Evolutionary conservation across 1,140 invertebrate genomes (phyloP).

Genomic region (Oryzaephilus surinamensis): DNA sequence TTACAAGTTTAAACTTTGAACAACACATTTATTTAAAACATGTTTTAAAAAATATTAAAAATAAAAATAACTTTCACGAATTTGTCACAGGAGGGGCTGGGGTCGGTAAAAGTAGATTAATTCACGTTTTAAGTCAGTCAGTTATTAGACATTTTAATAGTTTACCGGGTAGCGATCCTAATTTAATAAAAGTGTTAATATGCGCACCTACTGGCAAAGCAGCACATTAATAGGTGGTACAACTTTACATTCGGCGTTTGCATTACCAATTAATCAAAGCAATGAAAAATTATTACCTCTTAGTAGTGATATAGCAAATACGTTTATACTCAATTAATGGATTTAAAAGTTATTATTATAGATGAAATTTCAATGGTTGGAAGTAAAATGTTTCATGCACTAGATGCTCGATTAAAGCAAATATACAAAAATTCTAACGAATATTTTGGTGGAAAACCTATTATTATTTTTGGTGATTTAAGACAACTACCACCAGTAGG

Average conservation of each 20-base stretch:
- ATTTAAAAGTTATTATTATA: conserved; percentile 37
- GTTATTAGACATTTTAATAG: conserved; percentile 15
- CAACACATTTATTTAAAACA: conserved; percentile 17
- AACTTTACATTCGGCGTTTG: conserved; percentile 31
- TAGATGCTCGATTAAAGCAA: conserved; percentile 28
- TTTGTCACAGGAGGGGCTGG: conserved; percentile 20
- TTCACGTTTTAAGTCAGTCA: conserved; percentile 14
- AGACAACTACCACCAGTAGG: conserved; percentile 13
- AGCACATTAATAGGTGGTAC: conserved; percentile 29
- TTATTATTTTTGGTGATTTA: conserved; percentile 25
- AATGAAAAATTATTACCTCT: conserved; percentile 7
- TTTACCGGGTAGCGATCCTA: conserved; percentile 8
- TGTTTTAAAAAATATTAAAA: conserved; percentile 16
- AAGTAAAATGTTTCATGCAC: conserved; percentile 15
- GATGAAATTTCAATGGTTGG: too few relatives aligned
- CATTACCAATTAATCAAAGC: conserved; percentile 23
- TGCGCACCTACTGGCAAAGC: conserved; percentile 32
- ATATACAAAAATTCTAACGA: too few relatives aligned
- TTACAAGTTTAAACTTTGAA: conserved; percentile 11
- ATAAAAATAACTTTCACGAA: conserved; percentile 9
- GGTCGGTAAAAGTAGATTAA: conserved; percentile 19
- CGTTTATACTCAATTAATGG: conserved; percentile 22
- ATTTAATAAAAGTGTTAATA: conserved; percentile 20
- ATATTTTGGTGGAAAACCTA: conserved; percentile 22
- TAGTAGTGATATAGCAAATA: conserved; percentile 16